These are phyloP conservation scores for Phaenicophaeus curvirostris DNA, from an alignment of 2,797 vertebrate genomes.

Conservation along the genomic window DNA sequence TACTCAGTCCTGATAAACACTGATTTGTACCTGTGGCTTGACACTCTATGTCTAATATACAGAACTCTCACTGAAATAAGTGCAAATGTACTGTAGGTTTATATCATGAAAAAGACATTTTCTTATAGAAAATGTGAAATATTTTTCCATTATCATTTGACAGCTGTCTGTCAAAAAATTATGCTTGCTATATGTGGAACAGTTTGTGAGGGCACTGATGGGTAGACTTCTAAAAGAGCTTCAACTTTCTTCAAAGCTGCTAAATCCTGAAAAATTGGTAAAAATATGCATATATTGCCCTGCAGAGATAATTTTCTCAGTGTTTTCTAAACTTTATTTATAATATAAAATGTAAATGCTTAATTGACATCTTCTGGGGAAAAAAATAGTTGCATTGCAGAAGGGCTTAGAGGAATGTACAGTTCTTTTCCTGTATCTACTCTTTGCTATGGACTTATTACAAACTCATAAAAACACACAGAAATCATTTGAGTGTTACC, in stretches of 20 bases:
- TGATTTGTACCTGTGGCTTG: background rate
- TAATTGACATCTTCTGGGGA: background rate
- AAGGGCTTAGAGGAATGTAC: background rate
- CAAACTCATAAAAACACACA: background rate
- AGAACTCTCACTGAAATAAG: background rate
- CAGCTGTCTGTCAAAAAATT: background rate
- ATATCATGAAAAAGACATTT: background rate
- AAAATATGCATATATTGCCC: background rate
- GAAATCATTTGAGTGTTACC: background rate
- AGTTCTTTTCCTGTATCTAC: background rate
- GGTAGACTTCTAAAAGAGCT: background rate
- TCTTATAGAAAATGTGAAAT: background rate
- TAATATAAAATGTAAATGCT: background rate
- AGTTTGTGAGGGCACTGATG: background rate
- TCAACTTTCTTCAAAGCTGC: background rate
- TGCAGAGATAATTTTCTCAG: background rate
- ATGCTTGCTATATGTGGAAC: background rate
- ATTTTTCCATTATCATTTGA: slow-evolving; percentile 7
- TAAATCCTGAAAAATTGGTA: background rate
- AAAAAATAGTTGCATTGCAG: background rate
- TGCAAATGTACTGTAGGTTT: background rate
- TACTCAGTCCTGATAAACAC: background rate
- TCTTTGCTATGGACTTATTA: background rate
- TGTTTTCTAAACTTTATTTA: background rate
- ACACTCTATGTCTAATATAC: background rate